Percentiles rank a stretch among this genome's conserved stretches.
Conservation (phyloP, 2,888 invertebrate species). For the Campoplex nolae region DNA sequence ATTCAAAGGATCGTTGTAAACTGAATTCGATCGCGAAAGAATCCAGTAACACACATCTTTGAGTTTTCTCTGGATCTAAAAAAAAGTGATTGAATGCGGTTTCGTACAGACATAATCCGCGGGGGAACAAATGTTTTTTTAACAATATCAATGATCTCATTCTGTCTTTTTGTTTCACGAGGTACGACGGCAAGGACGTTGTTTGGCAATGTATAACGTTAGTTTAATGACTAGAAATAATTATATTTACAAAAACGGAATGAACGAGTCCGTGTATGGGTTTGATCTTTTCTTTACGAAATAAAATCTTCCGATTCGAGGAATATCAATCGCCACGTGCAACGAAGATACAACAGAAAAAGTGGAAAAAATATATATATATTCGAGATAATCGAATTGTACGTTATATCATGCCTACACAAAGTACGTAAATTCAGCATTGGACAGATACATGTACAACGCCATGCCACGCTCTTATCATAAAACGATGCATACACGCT, state of each 20-base stretch:
- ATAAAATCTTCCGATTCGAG: conserved; percentile 21
- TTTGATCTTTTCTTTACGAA: neutral
- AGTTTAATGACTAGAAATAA: conserved; percentile 68
- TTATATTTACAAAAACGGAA: conserved; percentile 62
- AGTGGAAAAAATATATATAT: conserved; percentile 8
- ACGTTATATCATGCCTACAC: conserved; percentile 27
- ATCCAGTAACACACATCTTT: neutral
- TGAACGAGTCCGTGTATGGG: conserved; percentile 29
- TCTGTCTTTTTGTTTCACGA: conserved; percentile 20
- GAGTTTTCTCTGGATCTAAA: conserved; percentile 35
- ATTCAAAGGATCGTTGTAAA: too few relatives aligned
- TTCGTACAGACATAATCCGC: conserved; percentile 13
- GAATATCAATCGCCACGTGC: conserved; percentile 12
- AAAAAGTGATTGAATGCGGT: conserved; percentile 35
- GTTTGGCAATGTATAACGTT: conserved; percentile 56
- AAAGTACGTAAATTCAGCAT: conserved; percentile 51
- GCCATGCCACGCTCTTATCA: conserved; percentile 60
- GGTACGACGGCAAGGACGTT: conserved; percentile 52
- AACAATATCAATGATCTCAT: conserved; percentile 7
- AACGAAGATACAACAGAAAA: conserved; percentile 11
- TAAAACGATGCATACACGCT: conserved; percentile 70
- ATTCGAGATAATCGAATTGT: conserved; percentile 33
- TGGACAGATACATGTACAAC: conserved; percentile 57
- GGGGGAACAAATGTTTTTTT: conserved; percentile 8
- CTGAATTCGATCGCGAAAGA: neutral